Percentiles rank a stretch among this genome's conserved stretches.
Conservation (phyloP, 2,888 invertebrate genomes). For the Hemicrepidius hirtus region DNA sequence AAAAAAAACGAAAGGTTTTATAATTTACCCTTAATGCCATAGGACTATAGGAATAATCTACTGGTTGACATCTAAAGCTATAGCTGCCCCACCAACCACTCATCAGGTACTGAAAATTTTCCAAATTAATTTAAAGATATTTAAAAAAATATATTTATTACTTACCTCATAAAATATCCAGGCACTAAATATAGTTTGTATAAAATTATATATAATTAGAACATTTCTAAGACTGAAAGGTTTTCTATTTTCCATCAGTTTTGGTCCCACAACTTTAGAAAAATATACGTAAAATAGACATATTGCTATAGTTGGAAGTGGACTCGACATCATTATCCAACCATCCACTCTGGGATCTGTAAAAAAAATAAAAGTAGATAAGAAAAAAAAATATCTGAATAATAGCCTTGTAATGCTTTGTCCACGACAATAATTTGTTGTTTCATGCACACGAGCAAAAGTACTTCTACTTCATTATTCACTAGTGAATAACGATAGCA, state of each 20-base stretch:
- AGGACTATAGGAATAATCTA: slow-evolving; percentile 83
- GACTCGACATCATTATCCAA: slow-evolving; percentile 96
- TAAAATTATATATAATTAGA: slow-evolving; percentile 90
- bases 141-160: too few species aligned
- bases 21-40: slow-evolving; percentile 80
- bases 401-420: too few species aligned
- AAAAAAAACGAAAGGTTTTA: background rate
- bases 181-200: slow-evolving; percentile 92
- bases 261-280: slow-evolving; percentile 88
- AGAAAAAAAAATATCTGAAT: too few species aligned
- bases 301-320: slow-evolving; percentile 91
- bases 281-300: slow-evolving; percentile 92
- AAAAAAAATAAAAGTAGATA: background rate
- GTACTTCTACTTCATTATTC: too few species aligned
- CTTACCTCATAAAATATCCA: slow-evolving; percentile 91
- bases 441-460: too few species aligned
- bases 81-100: slow-evolving; percentile 84
- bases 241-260: slow-evolving; percentile 92
- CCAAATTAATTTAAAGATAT: background rate
- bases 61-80: slow-evolving; percentile 86
- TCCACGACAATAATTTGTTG: too few species aligned
- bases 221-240: slow-evolving; percentile 87
- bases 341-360: slow-evolving; percentile 91
- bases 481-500: too few species aligned
- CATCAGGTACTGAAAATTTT: slow-evolving; percentile 73